These are phyloP conservation scores for Eulithis prunata DNA, from an alignment of 2,888 invertebrate genomes.

Conservation along the genomic window DNA sequence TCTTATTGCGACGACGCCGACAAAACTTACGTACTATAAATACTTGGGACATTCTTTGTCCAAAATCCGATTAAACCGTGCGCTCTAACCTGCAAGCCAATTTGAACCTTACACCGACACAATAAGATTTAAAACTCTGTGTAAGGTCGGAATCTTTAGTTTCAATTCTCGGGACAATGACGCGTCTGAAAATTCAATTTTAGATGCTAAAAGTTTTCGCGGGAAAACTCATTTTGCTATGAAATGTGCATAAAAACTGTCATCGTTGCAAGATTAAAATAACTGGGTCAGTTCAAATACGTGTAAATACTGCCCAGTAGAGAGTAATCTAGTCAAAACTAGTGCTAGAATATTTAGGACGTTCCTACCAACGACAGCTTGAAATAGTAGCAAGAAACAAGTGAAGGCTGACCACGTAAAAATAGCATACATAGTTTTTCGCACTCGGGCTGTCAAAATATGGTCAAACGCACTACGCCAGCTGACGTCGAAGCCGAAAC, in stretches of 20 bases:
- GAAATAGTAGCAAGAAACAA: too few species aligned
- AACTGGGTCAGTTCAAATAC: constrained; percentile 6
- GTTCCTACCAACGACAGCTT: too few species aligned
- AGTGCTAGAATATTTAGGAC: too few species aligned
- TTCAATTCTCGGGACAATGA: constrained; percentile 57
- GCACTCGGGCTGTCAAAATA: too few species aligned
- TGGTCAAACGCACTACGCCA: too few species aligned
- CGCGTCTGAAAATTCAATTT: constrained; percentile 64
- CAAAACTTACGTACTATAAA: constrained; percentile 47
- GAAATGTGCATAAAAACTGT: constrained; percentile 56
- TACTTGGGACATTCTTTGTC: constrained; percentile 48
- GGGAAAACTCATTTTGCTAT: constrained; percentile 62
- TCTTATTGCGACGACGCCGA: constrained; percentile 7
- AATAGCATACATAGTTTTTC: too few species aligned
- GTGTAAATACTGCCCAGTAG: too few species aligned
- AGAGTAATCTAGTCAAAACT: too few species aligned
- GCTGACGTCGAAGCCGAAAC: too few species aligned
- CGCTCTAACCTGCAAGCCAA: constrained; percentile 32
- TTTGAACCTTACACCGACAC: constrained; percentile 28
- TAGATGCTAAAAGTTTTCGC: constrained; percentile 58
- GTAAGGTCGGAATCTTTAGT: constrained; percentile 45
- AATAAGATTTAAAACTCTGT: constrained; percentile 33
- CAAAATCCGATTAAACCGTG: constrained; percentile 58
- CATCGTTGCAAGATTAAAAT: constrained; percentile 43
- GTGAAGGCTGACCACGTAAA: too few species aligned